Percentiles rank a stretch among this genome's conserved stretches.
These are phyloP conservation scores for Falcunculus frontatus DNA, from an alignment of 2,113 vertebrate genomes.

Conservation along the genomic window DNA sequence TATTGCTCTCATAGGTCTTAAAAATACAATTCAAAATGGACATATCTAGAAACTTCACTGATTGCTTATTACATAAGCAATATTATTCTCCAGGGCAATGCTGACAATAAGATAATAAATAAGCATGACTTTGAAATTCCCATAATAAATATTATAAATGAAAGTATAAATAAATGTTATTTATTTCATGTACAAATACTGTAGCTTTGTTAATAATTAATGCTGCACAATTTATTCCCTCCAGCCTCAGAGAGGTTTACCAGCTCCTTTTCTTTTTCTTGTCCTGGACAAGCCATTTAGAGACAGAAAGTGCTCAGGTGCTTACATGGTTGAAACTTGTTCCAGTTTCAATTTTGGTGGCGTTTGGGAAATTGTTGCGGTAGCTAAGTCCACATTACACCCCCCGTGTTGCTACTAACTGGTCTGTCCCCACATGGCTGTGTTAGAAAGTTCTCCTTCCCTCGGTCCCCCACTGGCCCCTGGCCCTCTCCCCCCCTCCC, in stretches of 20 bases:
- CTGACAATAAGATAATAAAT: neutral
- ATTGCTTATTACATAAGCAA: neutral
- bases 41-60: neutral
- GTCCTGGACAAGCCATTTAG: neutral
- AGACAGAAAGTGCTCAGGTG: neutral
- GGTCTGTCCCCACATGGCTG: too few relatives aligned
- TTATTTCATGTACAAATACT: neutral
- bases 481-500: too few relatives aligned
- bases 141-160: neutral
- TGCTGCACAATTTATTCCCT: neutral
- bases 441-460: too few relatives aligned
- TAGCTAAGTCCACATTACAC: too few relatives aligned
- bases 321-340: neutral
- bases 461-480: too few relatives aligned
- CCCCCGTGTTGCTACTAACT: too few relatives aligned
- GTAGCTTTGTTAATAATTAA: neutral
- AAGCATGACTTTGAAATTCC: neutral
- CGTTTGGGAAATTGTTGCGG: neutral
- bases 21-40: neutral
- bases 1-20: neutral
- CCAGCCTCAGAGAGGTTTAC: neutral
- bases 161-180: neutral
- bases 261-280: neutral
- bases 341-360: neutral
- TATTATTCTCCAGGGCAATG: neutral